These are phyloP conservation scores for Petromus typicus DNA, from an alignment of 2,113 vertebrate genomes.

Conservation along the genomic window DNA sequence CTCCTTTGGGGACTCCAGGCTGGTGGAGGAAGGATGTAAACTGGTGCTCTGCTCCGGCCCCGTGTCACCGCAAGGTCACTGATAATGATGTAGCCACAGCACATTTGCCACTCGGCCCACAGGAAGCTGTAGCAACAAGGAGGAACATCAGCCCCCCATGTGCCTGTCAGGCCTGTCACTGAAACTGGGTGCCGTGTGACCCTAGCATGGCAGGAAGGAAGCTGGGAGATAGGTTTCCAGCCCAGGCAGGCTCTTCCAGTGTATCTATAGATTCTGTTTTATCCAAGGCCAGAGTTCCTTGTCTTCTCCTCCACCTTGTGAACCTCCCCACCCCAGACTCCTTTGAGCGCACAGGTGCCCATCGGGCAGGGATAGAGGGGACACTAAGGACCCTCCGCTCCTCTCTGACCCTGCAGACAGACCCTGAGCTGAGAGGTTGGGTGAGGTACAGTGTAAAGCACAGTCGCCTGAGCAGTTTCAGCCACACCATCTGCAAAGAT, in stretches of 20 bases:
- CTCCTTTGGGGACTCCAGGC: not conserved
- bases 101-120: fast-evolving
- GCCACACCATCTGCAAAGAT: not conserved
- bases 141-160: not conserved
- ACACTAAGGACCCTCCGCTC: not conserved
- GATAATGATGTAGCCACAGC: not conserved
- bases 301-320: not conserved
- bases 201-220: not conserved
- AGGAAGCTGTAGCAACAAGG: not conserved
- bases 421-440: not conserved
- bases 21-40: not conserved
- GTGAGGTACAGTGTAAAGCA: not conserved
- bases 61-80: not conserved
- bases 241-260: not conserved
- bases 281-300: not conserved
- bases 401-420: not conserved
- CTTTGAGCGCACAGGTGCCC: not conserved
- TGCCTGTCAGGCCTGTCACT: not conserved
- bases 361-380: not conserved
- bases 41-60: not conserved
- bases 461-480: not conserved
- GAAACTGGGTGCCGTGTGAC: not conserved
- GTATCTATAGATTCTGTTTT: not conserved
- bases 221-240: not conserved
- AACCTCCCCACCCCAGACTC: not conserved